Evolutionary conservation across 2,888 invertebrate genomes (phyloP).

Genomic region (Oasisia sp.): DNA sequence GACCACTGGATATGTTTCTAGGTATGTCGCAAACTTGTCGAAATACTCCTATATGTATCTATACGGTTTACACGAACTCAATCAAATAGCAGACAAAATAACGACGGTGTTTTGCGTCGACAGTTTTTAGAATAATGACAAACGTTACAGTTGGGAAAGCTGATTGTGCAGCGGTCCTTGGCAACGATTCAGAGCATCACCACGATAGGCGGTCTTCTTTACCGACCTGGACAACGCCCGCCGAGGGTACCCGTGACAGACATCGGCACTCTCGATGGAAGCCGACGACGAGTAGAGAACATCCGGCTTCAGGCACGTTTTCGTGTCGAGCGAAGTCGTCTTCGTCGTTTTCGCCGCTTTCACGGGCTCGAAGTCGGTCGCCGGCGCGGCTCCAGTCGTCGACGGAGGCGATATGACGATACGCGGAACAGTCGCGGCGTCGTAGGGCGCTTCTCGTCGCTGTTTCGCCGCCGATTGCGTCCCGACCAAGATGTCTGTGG

Average conservation of each 20-base stretch:
- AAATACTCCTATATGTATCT: too few species aligned
- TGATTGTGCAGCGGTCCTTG: neutral
- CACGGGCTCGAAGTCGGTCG: neutral
- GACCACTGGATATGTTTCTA: neutral
- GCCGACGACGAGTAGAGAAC: neutral
- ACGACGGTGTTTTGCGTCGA: neutral
- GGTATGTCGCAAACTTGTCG: neutral
- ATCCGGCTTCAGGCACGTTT: neutral
- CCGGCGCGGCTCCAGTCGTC: neutral
- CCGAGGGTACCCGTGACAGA: neutral
- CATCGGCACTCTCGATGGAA: neutral
- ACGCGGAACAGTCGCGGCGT: neutral
- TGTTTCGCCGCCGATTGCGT: neutral
- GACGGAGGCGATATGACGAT: neutral
- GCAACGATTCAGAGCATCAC: neutral
- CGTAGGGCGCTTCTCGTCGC: neutral
- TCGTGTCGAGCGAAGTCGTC: neutral
- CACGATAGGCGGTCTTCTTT: neutral
- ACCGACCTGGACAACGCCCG: neutral
- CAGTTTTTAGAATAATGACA: neutral
- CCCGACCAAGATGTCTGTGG: neutral
- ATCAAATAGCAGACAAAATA: neutral
- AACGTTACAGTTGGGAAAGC: neutral
- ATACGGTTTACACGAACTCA: neutral
- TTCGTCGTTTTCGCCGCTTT: neutral